Evolutionary conservation across 2,888 invertebrate genomes (phyloP).

Genomic region (Coenonympha arcania): DNA sequence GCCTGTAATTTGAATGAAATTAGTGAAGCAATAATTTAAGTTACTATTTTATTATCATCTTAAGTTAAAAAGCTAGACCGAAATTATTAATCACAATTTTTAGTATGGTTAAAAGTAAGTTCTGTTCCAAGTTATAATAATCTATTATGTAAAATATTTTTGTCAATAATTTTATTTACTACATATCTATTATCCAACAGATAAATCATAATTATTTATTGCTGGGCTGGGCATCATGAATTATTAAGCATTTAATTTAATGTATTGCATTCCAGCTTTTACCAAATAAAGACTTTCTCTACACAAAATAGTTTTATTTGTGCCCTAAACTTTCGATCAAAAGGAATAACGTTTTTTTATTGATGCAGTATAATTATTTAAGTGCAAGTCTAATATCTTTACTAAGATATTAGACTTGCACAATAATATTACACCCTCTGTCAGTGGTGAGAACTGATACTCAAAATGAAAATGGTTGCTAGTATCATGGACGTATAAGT

Average conservation of each 20-base stretch:
- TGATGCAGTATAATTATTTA: too few relatives aligned
- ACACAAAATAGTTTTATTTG: conserved; percentile 32
- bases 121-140: conserved; percentile 1
- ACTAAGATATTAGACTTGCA: too few relatives aligned
- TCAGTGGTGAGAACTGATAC: too few relatives aligned
- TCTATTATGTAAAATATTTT: conserved; percentile 14
- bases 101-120: background rate
- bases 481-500: too few relatives aligned
- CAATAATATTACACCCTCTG: too few relatives aligned
- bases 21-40: conserved; percentile 10
- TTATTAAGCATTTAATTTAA: conserved; percentile 55
- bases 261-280: conserved; percentile 68
- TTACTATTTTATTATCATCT: background rate
- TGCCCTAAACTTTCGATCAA: too few relatives aligned
- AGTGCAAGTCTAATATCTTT: too few relatives aligned
- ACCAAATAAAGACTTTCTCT: conserved; percentile 56
- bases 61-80: conserved; percentile 11
- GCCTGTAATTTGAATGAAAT: conserved; percentile 16
- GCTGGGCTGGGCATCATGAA: conserved; percentile 44
- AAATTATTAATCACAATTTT: conserved; percentile 5
- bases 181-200: conserved; percentile 20
- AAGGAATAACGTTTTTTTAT: too few relatives aligned
- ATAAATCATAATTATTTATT: conserved; percentile 29
- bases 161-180: conserved; percentile 22
- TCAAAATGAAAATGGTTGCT: too few relatives aligned